Conservation (phyloP, 2,888 invertebrate species). For the Andrena haemorrhoa region DNA sequence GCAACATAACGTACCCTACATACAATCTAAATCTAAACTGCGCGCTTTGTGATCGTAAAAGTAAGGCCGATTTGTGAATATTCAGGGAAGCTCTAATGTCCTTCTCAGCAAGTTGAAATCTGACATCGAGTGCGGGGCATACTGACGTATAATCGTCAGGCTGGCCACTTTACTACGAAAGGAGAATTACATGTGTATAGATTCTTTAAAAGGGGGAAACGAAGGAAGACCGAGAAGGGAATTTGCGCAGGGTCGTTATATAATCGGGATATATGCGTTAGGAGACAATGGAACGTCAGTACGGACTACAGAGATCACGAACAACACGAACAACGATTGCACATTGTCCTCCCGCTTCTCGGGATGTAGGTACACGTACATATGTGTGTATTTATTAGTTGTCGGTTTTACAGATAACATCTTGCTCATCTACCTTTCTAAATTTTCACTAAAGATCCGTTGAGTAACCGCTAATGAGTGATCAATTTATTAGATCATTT, state of each 20-base stretch:
- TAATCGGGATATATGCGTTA: constrained; percentile 78
- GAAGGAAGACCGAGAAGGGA: constrained; percentile 52
- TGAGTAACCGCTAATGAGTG: background rate
- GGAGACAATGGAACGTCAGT: constrained; percentile 75
- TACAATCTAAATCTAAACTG: background rate
- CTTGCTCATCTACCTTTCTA: background rate
- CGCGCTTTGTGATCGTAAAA: background rate
- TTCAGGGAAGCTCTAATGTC: background rate
- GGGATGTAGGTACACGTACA: constrained; percentile 7
- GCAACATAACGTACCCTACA: background rate
- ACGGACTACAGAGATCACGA: constrained; percentile 55
- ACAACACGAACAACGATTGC: constrained; percentile 35
- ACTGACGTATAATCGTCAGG: background rate
- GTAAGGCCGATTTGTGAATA: background rate
- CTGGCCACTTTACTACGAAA: background rate
- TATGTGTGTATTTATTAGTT: background rate
- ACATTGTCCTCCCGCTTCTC: background rate
- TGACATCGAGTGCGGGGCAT: background rate
- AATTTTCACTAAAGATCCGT: background rate
- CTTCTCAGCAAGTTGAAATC: constrained; percentile 1
- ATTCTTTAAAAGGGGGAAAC: constrained; percentile 6
- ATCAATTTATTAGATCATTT: background rate
- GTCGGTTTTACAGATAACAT: background rate
- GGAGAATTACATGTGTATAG: background rate
- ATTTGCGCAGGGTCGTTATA: constrained; percentile 75